Conservation (phyloP, 2,797 vertebrate genomes). For the Smutsia gigantea region DNA sequence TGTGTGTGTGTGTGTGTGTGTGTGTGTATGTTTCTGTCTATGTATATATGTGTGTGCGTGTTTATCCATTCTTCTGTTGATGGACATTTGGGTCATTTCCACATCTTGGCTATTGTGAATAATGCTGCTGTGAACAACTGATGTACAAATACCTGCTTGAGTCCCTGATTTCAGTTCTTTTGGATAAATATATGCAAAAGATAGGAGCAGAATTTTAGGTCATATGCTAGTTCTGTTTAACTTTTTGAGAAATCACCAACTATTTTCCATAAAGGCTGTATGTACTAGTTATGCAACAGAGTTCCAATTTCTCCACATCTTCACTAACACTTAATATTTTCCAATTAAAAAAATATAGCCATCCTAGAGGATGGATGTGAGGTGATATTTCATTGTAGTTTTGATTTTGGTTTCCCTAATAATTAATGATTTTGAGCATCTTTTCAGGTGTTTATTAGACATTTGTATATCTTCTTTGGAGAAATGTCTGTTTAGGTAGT, state of each 20-base stretch:
- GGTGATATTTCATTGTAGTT: background rate
- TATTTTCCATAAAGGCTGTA: background rate
- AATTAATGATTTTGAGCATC: background rate
- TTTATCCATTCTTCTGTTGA: background rate
- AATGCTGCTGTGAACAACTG: background rate
- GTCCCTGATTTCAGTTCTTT: background rate
- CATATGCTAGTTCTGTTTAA: background rate
- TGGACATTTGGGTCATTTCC: background rate
- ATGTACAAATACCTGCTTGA: background rate
- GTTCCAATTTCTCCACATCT: background rate
- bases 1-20: background rate
- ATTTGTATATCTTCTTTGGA: background rate
- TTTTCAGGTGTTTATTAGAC: background rate
- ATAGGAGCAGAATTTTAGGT: background rate
- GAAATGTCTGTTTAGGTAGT: background rate
- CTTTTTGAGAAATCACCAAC: background rate
- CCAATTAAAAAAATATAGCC: background rate
- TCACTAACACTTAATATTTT: background rate
- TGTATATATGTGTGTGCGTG: background rate
- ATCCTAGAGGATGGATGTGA: background rate
- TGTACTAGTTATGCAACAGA: background rate
- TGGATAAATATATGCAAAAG: background rate
- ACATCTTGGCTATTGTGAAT: background rate
- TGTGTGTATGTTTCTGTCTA: background rate
- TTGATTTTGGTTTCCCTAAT: conserved; percentile 10